Percentiles rank a stretch among this genome's conserved stretches.
phyloP scores from a whole-genome alignment of 1,140 invertebrate genomes.

The Macrosteles quadrilineatus region DNA sequence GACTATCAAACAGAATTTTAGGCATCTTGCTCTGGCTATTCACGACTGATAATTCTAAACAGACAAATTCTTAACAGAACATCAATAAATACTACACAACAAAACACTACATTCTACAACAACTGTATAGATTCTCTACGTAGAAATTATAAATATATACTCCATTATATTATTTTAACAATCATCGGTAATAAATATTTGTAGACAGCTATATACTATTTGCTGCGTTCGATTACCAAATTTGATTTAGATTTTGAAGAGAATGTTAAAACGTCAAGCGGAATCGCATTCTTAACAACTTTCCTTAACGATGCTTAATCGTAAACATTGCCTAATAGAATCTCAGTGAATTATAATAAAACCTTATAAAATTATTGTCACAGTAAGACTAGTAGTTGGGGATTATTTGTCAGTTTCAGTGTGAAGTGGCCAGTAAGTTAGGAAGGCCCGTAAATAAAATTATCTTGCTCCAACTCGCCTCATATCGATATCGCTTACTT shows the following conservation, averaged over 20 bases:
- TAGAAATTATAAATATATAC: constrained; percentile 25
- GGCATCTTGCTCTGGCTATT: background rate
- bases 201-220: constrained; percentile 13
- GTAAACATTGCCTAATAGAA: background rate
- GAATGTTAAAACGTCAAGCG: background rate
- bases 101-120: constrained; percentile 5
- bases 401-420: background rate
- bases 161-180: constrained; percentile 20
- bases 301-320: constrained; percentile 5
- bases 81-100: constrained; percentile 2
- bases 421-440: background rate
- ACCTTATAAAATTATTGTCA: constrained; percentile 24
- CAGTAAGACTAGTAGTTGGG: background rate
- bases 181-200: constrained; percentile 17
- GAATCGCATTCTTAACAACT: background rate
- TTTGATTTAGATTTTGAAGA: background rate
- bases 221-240: background rate
- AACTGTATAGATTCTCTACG: constrained; percentile 19
- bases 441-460: background rate
- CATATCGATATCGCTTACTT: background rate
- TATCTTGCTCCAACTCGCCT: background rate
- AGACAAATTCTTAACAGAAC: background rate
- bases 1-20: no score
- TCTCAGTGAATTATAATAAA: constrained; percentile 6
- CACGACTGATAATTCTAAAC: background rate